phyloP scores from a whole-genome alignment of 2,113 vertebrate species.

The Balaeniceps rex region DNA sequence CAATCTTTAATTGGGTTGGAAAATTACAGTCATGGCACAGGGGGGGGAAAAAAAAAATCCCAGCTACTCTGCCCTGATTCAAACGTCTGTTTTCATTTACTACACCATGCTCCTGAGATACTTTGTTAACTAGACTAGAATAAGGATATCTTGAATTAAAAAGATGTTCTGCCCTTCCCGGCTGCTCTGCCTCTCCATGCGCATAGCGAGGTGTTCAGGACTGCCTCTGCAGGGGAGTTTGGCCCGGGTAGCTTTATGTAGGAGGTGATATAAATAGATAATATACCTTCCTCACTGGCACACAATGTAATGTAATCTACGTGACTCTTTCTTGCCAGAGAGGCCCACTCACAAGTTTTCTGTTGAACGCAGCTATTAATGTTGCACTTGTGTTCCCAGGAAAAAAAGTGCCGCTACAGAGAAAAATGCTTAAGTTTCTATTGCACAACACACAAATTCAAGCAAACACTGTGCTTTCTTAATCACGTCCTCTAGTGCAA shows the following conservation, averaged over 20 bases:
- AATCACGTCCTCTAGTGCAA: neutral
- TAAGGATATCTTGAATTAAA: neutral
- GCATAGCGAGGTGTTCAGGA: neutral
- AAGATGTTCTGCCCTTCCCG: neutral
- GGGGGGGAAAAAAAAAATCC: neutral
- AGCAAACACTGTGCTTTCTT: neutral
- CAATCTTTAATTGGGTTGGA: conserved; percentile 54
- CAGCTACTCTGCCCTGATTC: conserved; percentile 25
- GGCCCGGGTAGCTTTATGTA: neutral
- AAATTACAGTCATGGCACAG: conserved; percentile 10
- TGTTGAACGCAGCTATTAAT: conserved; percentile 21
- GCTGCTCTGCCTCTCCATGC: neutral
- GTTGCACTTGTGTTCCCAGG: neutral
- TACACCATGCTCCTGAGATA: conserved; percentile 15
- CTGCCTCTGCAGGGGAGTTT: conserved; percentile 8
- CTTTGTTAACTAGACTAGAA: neutral
- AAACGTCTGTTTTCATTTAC: conserved; percentile 53
- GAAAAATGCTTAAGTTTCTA: neutral
- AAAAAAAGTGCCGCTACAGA: neutral
- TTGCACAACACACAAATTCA: neutral
- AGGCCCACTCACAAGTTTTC: conserved; percentile 18
- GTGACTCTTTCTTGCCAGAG: neutral
- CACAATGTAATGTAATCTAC: neutral
- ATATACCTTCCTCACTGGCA: conserved; percentile 24
- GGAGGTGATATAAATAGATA: conserved; percentile 41